A percentile compares a stretch with the other conserved stretches of the same genome.
These are phyloP conservation scores for Prochilodus magdalenae DNA, from an alignment of 2,113 vertebrate species.

Conservation along the genomic window DNA sequence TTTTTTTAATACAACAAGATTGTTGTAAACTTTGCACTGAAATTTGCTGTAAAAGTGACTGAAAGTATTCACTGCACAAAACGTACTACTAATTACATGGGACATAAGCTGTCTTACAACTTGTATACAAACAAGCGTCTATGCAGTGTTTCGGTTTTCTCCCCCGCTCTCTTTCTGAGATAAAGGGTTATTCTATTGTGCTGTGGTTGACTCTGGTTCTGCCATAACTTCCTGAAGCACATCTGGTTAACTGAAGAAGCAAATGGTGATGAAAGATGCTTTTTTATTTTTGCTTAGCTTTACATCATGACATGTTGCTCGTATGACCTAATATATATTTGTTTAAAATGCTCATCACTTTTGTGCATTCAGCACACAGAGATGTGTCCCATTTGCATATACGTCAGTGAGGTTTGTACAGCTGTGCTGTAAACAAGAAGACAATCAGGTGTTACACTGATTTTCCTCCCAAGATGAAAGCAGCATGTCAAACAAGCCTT, in stretches of 20 bases:
- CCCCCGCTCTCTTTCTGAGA: constrained; percentile 10
- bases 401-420: background rate
- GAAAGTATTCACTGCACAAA: too few relatives aligned
- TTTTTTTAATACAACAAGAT: too few relatives aligned
- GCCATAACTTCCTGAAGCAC: constrained; percentile 32
- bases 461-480: background rate
- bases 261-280: constrained; percentile 26
- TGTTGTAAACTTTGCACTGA: too few relatives aligned
- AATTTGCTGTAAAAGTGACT: too few relatives aligned
- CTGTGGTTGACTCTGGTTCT: constrained; percentile 33
- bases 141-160: constrained; percentile 2
- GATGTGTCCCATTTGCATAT: background rate
- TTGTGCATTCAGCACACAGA: background rate
- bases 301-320: background rate
- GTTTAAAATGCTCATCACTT: background rate
- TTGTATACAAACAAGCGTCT: background rate
- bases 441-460: background rate
- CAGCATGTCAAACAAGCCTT: background rate
- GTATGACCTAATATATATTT: background rate
- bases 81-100: too few relatives aligned
- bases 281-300: background rate
- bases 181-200: constrained; percentile 24
- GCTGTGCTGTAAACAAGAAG: background rate
- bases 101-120: background rate
- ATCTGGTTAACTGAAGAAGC: constrained; percentile 17